Evolutionary conservation across 1,140 invertebrate genomes (phyloP).

Genomic region (Chironomus tepperi): DNA sequence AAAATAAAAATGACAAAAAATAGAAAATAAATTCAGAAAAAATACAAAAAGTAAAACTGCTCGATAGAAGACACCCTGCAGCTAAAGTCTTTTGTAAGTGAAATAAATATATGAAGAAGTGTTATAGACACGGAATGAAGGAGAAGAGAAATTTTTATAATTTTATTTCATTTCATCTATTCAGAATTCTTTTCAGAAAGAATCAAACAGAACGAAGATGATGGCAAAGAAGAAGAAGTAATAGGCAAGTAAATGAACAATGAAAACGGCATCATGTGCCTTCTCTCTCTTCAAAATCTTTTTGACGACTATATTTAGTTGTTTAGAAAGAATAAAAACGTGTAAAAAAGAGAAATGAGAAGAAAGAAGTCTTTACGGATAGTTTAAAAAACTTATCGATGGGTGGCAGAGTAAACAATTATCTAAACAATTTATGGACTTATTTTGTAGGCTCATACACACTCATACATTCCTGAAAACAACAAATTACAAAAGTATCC

Average conservation of each 20-base stretch:
- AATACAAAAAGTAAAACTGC: not conserved
- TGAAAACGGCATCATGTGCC: conserved; percentile 8
- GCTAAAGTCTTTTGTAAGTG: not conserved
- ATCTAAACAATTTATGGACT: conserved; percentile 14
- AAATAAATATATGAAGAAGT: conserved; percentile 15
- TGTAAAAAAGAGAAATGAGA: conserved; percentile 1
- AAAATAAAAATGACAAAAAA: conserved; percentile 8
- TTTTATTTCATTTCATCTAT: not conserved
- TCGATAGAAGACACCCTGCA: conserved; percentile 11
- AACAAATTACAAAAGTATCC: no score
- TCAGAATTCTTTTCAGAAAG: not conserved
- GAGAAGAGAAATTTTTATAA: not conserved
- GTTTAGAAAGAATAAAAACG: not conserved
- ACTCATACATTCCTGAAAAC: not conserved
- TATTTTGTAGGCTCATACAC: not conserved
- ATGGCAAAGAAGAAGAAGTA: not conserved
- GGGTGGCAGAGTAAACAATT: conserved; percentile 6
- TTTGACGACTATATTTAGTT: conserved; percentile 14
- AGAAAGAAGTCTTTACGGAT: not conserved
- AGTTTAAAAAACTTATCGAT: not conserved
- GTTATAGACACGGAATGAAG: not conserved
- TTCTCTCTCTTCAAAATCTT: not conserved
- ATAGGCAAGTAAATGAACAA: not conserved
- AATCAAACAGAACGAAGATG: no score
- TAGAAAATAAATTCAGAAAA: not conserved